Conservation (phyloP, 2,888 invertebrate species). For the Enchytraeus crypticus region DNA sequence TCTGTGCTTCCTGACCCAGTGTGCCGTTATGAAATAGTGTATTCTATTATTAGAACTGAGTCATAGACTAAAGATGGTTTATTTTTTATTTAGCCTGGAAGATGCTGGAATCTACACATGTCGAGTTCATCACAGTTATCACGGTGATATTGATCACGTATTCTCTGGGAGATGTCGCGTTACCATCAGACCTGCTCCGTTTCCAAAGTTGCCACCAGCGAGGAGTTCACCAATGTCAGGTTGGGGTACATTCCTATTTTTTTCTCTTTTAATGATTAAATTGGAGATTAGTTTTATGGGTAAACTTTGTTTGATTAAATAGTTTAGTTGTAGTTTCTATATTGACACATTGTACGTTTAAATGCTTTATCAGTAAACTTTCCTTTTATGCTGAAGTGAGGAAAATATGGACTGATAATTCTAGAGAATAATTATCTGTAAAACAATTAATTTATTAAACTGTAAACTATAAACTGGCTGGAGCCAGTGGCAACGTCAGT, state of each 20-base stretch:
- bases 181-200: neutral
- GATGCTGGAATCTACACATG: constrained; percentile 6
- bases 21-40: too few species aligned
- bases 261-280: neutral
- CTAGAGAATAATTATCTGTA: too few species aligned
- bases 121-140: constrained; percentile 5
- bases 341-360: too few species aligned
- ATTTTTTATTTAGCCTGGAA: neutral
- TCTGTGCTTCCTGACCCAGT: too few species aligned
- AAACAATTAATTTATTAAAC: too few species aligned
- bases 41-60: too few species aligned
- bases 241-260: neutral
- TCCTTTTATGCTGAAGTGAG: too few species aligned
- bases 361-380: too few species aligned
- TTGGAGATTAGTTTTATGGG: neutral
- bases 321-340: too few species aligned
- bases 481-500: too few species aligned
- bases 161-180: constrained; percentile 5
- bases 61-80: neutral
- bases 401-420: too few species aligned
- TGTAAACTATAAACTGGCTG: too few species aligned
- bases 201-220: neutral
- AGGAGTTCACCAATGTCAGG: neutral
- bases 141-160: neutral
- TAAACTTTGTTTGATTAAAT: neutral